phyloP scores from a whole-genome alignment of 2,888 invertebrate genomes.

The Drosophila robusta region DNA sequence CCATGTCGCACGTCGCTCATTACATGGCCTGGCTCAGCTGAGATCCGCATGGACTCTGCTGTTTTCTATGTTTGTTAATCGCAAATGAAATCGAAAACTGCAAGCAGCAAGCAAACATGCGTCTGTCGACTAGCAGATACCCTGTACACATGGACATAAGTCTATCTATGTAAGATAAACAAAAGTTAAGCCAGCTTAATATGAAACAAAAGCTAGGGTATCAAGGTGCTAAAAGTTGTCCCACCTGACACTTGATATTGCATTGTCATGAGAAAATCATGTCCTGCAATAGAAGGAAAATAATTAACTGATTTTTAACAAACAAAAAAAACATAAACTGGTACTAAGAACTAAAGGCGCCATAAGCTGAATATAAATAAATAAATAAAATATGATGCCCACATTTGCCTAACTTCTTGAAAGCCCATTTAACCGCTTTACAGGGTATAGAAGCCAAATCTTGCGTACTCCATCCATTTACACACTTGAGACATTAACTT shows the following conservation, averaged over 20 bases:
- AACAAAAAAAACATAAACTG: too few species aligned
- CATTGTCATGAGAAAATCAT: too few species aligned
- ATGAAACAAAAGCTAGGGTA: too few species aligned
- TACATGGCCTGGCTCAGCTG: constrained; percentile 41
- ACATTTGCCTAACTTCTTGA: background rate
- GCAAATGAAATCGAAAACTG: constrained; percentile 64
- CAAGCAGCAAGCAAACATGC: constrained; percentile 15
- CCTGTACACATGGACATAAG: background rate
- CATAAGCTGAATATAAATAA: too few species aligned
- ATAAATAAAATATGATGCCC: too few species aligned
- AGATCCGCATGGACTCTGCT: constrained; percentile 17
- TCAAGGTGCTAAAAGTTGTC: too few species aligned
- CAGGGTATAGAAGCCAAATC: constrained; percentile 18
- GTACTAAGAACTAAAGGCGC: too few species aligned
- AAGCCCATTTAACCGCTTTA: constrained; percentile 3
- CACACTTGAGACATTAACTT: constrained; percentile 6
- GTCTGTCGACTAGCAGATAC: background rate
- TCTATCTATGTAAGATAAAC: too few species aligned
- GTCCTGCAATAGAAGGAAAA: too few species aligned
- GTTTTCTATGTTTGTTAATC: constrained; percentile 56
- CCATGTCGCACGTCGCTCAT: constrained; percentile 72
- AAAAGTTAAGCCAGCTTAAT: too few species aligned
- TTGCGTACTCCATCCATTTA: constrained; percentile 2
- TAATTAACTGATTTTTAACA: too few species aligned
- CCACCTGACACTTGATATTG: too few species aligned